A percentile compares a stretch with the other conserved stretches of the same genome.
Conservation (phyloP, 2,888 invertebrate species). For the Drosophila recens region DNA sequence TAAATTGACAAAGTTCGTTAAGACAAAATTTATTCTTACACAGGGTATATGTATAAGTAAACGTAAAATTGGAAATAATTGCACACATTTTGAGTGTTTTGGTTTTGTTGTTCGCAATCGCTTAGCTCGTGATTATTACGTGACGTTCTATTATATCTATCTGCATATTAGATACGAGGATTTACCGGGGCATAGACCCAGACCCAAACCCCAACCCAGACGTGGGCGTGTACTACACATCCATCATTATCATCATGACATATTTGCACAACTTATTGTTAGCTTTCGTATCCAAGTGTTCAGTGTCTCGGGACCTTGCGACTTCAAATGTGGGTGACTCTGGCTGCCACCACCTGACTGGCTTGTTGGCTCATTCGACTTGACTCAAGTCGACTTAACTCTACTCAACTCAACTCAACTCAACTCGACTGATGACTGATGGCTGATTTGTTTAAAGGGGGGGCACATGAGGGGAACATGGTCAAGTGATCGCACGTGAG, state of each 20-base stretch:
- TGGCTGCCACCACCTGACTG: slow-evolving; percentile 2
- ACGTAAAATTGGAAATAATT: slow-evolving; percentile 12
- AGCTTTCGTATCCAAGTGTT: slow-evolving; percentile 31
- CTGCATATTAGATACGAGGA: slow-evolving; percentile 1
- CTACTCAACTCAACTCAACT: not conserved
- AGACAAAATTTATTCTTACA: no score
- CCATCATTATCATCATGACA: slow-evolving; percentile 53
- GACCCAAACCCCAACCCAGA: not conserved
- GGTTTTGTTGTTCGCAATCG: slow-evolving; percentile 13
- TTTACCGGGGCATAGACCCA: slow-evolving; percentile 6
- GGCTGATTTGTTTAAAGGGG: slow-evolving; percentile 11
- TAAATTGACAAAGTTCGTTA: no score
- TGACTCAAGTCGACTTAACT: not conserved
- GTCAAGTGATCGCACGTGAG: slow-evolving; percentile 80
- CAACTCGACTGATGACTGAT: slow-evolving; percentile 2
- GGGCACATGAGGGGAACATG: slow-evolving; percentile 52
- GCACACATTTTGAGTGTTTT: slow-evolving; percentile 13
- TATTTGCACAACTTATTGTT: slow-evolving; percentile 71
- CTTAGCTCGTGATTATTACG: slow-evolving; percentile 49
- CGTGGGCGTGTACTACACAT: slow-evolving; percentile 59
- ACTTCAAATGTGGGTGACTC: slow-evolving; percentile 1
- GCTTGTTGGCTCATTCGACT: not conserved
- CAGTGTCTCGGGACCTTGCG: slow-evolving; percentile 39
- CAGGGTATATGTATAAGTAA: not conserved
- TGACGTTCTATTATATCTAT: slow-evolving; percentile 22